Evolutionary conservation across 1,140 invertebrate genomes (phyloP).

Genomic region (Archivesica marissinica): DNA sequence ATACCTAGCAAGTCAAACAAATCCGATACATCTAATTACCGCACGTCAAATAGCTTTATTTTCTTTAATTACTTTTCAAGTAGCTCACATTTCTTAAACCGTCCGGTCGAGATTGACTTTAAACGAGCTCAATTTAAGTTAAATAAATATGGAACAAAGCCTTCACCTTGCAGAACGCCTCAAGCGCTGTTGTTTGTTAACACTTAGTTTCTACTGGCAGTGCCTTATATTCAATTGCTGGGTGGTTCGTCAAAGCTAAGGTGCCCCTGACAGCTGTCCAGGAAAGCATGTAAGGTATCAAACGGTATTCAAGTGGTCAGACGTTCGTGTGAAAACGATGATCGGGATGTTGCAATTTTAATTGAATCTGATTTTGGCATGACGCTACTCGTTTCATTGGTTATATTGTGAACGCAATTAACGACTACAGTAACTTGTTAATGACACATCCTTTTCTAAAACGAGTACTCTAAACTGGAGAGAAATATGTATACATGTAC

Average conservation of each 20-base stretch:
- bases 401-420: no score
- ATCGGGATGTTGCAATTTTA: neutral
- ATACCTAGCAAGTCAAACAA: slow-evolving; percentile 51
- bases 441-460: no score
- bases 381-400: no score
- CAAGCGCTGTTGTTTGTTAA: slow-evolving; percentile 47
- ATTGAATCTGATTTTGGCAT: slow-evolving; percentile 4
- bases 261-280: slow-evolving; percentile 32
- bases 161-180: slow-evolving; percentile 19
- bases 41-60: slow-evolving; percentile 59
- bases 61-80: slow-evolving; percentile 63
- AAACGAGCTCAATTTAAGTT: slow-evolving; percentile 47
- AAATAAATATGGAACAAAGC: slow-evolving; percentile 57
- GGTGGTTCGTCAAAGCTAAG: slow-evolving; percentile 34
- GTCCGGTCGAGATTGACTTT: slow-evolving; percentile 56
- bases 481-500: no score
- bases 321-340: slow-evolving; percentile 27
- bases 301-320: slow-evolving; percentile 11
- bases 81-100: slow-evolving; percentile 54
- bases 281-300: slow-evolving; percentile 34
- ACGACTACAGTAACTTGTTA: no score
- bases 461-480: no score
- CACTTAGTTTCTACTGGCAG: slow-evolving; percentile 10
- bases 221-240: slow-evolving; percentile 21
- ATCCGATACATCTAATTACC: slow-evolving; percentile 57